phyloP scores from a whole-genome alignment of 2,888 invertebrate species.

The Eretmocerus hayati region DNA sequence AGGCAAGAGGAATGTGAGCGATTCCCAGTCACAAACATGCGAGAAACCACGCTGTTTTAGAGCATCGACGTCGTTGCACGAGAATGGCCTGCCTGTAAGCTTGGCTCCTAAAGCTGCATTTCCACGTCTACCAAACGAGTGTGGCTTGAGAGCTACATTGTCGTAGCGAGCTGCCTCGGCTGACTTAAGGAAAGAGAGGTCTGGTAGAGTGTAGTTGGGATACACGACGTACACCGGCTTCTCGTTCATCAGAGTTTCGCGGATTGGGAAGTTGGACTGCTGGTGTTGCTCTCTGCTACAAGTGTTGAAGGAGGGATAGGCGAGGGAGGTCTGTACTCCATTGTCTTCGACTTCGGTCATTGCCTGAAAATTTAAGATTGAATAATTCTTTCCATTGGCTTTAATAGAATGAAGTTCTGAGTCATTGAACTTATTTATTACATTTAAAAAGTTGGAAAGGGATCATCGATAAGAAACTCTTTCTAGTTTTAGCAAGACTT shows the following conservation, averaged over 20 bases:
- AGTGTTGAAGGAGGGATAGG: constrained; percentile 37
- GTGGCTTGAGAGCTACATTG: constrained; percentile 69
- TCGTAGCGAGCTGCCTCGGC: constrained; percentile 46
- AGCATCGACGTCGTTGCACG: constrained; percentile 75
- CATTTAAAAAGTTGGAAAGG: too few species aligned
- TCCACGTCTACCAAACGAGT: constrained; percentile 49
- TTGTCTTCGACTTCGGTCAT: constrained; percentile 40
- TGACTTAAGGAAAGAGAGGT: constrained; percentile 68
- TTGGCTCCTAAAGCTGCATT: background rate
- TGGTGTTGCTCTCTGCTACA: constrained; percentile 16
- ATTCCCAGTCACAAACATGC: constrained; percentile 91
- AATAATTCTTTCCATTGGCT: too few species aligned
- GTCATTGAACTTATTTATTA: too few species aligned
- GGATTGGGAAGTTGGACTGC: constrained; percentile 23
- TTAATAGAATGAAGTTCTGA: too few species aligned
- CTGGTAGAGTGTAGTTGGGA: constrained; percentile 84
- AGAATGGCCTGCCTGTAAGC: constrained; percentile 56
- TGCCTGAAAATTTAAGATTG: too few species aligned
- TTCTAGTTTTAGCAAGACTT: too few species aligned
- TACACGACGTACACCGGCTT: constrained; percentile 85
- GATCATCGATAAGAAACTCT: too few species aligned
- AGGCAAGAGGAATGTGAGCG: constrained; percentile 80
- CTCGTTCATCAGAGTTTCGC: constrained; percentile 37
- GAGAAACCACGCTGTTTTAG: constrained; percentile 72
- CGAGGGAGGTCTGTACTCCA: constrained; percentile 40